A percentile compares a stretch with the other conserved stretches of the same genome.
These are phyloP conservation scores for Malthinus seriepunctatus DNA, from an alignment of 2,888 invertebrate genomes.

Conservation along the genomic window DNA sequence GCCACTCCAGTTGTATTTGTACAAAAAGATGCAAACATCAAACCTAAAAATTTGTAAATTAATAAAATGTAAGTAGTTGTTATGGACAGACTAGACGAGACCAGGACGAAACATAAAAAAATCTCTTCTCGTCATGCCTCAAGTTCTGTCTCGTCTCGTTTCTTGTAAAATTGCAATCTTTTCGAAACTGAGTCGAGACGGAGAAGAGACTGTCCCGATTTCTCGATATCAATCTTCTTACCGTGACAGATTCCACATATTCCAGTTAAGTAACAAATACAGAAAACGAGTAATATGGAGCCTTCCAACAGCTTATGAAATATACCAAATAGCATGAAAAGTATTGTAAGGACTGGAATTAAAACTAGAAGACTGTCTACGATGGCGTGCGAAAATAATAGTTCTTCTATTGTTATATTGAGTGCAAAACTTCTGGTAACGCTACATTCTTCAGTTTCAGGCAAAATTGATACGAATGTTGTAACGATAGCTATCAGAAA, in stretches of 20 bases:
- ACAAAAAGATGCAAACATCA: constrained; percentile 78
- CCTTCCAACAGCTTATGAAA: constrained; percentile 81
- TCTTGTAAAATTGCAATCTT: too few species aligned
- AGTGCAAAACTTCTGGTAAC: background rate
- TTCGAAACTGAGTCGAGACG: too few species aligned
- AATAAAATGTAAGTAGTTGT: background rate
- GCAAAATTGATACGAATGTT: constrained; percentile 4
- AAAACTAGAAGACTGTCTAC: background rate
- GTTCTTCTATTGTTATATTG: background rate
- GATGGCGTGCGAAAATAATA: constrained; percentile 20
- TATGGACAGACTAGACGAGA: too few species aligned
- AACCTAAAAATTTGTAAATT: constrained; percentile 66
- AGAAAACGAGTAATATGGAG: constrained; percentile 71
- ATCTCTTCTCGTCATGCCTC: too few species aligned
- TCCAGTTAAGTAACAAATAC: constrained; percentile 79
- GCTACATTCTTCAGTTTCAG: constrained; percentile 11
- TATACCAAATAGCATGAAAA: constrained; percentile 75
- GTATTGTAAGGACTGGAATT: constrained; percentile 63
- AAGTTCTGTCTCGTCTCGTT: too few species aligned
- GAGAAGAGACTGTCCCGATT: too few species aligned
- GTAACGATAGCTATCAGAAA: background rate
- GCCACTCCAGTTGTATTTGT: constrained; percentile 84
- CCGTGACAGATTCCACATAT: constrained; percentile 94
- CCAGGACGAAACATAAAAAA: too few species aligned
- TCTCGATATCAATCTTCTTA: too few species aligned